phyloP scores from a whole-genome alignment of 2,113 vertebrate species.

The Gymnarchus niloticus region DNA sequence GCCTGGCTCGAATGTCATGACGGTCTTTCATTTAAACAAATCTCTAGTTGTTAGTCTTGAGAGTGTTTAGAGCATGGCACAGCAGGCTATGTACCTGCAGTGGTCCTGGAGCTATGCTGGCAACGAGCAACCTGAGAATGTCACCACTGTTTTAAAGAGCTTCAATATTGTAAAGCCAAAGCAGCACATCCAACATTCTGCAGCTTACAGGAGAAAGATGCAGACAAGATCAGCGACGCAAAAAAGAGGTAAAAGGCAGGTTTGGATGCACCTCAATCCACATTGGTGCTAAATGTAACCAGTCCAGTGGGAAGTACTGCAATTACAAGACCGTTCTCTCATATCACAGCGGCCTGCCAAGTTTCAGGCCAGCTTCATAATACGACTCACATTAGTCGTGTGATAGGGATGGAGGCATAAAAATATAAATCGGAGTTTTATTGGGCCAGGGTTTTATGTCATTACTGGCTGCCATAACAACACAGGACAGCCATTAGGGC shows the following conservation, averaged over 20 bases:
- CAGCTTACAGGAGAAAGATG: neutral
- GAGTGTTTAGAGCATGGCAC: neutral
- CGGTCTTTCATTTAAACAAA: neutral
- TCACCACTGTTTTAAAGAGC: neutral
- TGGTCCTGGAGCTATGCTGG: neutral
- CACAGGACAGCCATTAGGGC: neutral
- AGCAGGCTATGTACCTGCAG: neutral
- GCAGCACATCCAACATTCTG: neutral
- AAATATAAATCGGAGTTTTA: neutral
- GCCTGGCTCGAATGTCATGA: neutral
- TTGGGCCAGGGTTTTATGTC: neutral
- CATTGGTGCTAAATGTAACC: conserved; percentile 8
- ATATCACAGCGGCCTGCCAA: conserved; percentile 17
- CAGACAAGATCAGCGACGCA: neutral
- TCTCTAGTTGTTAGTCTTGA: neutral
- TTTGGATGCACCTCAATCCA: neutral
- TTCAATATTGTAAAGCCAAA: neutral
- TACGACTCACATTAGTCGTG: neutral
- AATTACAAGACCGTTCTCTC: conserved; percentile 25
- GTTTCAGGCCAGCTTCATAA: neutral
- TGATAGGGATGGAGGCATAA: neutral
- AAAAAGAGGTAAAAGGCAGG: too few relatives aligned
- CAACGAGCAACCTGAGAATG: neutral
- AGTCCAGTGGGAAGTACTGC: conserved; percentile 1
- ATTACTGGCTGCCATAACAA: neutral